Base-by-base conservation (phyloP, 2,113 vertebrate genomes). In the Clarias gariepinus region DNA sequence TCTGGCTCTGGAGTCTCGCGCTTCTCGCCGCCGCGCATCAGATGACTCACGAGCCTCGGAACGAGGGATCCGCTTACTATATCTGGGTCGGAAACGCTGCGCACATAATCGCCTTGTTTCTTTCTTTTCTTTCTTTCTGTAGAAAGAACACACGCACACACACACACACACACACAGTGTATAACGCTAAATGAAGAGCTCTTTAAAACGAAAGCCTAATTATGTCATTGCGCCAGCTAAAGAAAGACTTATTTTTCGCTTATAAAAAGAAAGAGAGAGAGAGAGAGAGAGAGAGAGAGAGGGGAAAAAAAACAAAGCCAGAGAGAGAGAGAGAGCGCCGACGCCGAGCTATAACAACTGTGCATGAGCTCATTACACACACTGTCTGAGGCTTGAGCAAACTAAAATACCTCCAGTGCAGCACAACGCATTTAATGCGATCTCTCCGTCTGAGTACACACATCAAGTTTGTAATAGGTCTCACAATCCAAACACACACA, bases 341-440 rank as follows among this genome's bases (percentile, higher is more conserved):
- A 36, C 23, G n/a, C 83, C 87, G 88, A 89, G 89, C 87, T 83
- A 64, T 78, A 84, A 90, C 89, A 90, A 90, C 85, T 82, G 79
- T 87, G 88, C 87, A 84, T 86, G 89, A 90, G 87, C 89, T 89
- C 87, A 87, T 87, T 89, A 89, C 80, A 90, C 85, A 88, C 80
- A 88, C 81, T 81, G 66, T 81, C 83, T 74, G 83, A 87, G 64
- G 83, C 85, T 85, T 80, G 80, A 81, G 60, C 58, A 80, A 64
- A 73, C 85, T 79, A 47, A 77, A 87, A 87, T 85, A 81, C 73
- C 81, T 86, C 74, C 82, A 69, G 76, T 57, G 47, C 84, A 81
- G 83, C 87, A 74, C 81, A 33, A 81, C 81, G 83, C 89, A 78
- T 86, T 89, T 89, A 81, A 89, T 84, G 82, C 85, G 79, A 85